These are phyloP conservation scores for Drosophila rubida DNA, from an alignment of 2,888 invertebrate genomes.

Conservation along the genomic window DNA sequence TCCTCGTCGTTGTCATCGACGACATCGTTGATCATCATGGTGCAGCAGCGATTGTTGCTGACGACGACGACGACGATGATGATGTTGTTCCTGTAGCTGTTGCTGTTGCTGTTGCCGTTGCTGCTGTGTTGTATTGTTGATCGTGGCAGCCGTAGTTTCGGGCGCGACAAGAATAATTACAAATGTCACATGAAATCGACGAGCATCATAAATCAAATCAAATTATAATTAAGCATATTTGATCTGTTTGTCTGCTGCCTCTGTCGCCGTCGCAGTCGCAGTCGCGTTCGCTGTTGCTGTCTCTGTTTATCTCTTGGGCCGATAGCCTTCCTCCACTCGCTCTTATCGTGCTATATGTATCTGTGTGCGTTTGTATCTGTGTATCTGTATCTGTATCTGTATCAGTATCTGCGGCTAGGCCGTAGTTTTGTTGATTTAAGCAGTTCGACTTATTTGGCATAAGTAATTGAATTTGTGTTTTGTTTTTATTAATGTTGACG, in stretches of 20 bases:
- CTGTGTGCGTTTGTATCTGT: slow-evolving; percentile 14
- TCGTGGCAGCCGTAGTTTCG: slow-evolving; percentile 65
- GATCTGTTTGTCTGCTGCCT: slow-evolving; percentile 62
- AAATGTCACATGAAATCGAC: slow-evolving; percentile 82
- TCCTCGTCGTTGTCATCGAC: slow-evolving; percentile 75
- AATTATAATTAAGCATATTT: slow-evolving; percentile 81
- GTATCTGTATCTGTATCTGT: slow-evolving; percentile 8
- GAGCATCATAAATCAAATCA: slow-evolving; percentile 84
- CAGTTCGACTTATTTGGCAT: slow-evolving; percentile 80
- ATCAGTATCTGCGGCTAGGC: slow-evolving; percentile 41
- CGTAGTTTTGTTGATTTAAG: slow-evolving; percentile 71
- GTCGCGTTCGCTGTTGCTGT: no score
- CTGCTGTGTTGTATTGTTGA: slow-evolving; percentile 60
- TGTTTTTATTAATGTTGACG: slow-evolving; percentile 58
- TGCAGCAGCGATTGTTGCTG: slow-evolving; percentile 31
- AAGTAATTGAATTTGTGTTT: slow-evolving; percentile 79
- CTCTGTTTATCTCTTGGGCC: slow-evolving; percentile 51
- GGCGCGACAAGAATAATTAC: slow-evolving; percentile 84
- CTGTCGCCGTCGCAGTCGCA: slow-evolving; percentile 23
- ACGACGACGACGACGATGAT: slow-evolving; percentile 27
- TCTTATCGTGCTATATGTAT: slow-evolving; percentile 42
- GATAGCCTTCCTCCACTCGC: slow-evolving; percentile 51
- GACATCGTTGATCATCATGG: slow-evolving; percentile 77
- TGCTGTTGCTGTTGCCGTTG: slow-evolving; percentile 29
- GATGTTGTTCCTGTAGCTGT: slow-evolving; percentile 51